Base-by-base conservation (phyloP, 2,113 vertebrate species). In the Nymphicus hollandicus region DNA sequence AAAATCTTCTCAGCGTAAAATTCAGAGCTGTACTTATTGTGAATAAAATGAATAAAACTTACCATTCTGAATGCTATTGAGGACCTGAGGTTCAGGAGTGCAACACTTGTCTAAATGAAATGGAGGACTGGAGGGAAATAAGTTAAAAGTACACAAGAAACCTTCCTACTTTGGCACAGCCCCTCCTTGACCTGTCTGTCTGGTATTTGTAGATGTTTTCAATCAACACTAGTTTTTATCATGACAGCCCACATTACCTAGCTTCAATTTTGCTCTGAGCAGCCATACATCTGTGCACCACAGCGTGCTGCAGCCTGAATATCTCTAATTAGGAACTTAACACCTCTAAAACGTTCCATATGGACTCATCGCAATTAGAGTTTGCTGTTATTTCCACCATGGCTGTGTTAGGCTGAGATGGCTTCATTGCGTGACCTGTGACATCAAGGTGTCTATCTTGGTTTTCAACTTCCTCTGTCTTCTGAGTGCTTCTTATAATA, bases 291-390 rank as follows among this genome's bases (percentile, higher is more conserved):
- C 95, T 96, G 95, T 84, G 86, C 82, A 65, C 66, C 88, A 90
- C 63, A 68, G 72, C 22, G 12, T 17, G 63, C 68, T 71, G 82
- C 74, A 84, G 72, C 70, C 69, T 17, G 19, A 93, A 73, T 64
- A 74, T 81, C 71, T 92, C 93, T 90, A 96, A 96, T 96, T 97
- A 90, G 88, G 90, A 96, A 90, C 52, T 90, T 93, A 92, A 95
- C 90, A 95, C 95, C 82, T 94, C 87, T 97, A 88, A 96, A 95
- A 86, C 0, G 6, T 96, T 95, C 92, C 90, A 90, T 89, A 91
- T 96, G 93, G 82, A 35, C 83, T 95, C 90, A 88, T 91, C 79
- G 0, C 88, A 71, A 46, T 86, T 68, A 71, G 44, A 69, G 27
- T 49, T 81, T 28, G 53, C 55, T 71, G 72, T 47, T 76, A 10